Evolutionary conservation across 2,797 vertebrate species (phyloP), one percentile per base, ranked within the genome.

Genomic region (Manis crassicaudata): DNA sequence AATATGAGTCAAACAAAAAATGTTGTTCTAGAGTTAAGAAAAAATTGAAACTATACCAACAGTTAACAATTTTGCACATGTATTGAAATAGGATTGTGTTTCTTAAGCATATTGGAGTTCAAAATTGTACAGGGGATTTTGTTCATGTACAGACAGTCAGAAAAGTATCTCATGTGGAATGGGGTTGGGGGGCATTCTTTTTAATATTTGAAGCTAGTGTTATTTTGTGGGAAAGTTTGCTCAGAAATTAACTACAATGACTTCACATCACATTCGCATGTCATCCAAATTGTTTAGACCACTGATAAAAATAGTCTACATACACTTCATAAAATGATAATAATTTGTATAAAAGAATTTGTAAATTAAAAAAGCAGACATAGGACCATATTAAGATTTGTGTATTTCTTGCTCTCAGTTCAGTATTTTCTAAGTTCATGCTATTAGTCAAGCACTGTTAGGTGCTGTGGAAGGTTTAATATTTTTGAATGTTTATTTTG

Each of bases 401-500:
- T 8, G 27, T 11, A 67, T 50, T 62, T 82, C 50, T 25, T 27
- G 8, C 27, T 18, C 3, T 56, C 62, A 58, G 67, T 58, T 67
- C 77, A 86, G n/a, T 58, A 29, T 72, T 94, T 97, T 85, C 76
- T 29, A 62, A 46, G 16, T 86, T 54, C 11, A 10, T 46, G 60
- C 8, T 43, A 23, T 46, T 4, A 62, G 27, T 54, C 25, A 54
- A 77, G 23, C 46, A 91, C 16, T 80, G 27, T 50, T 32, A 77
- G 40, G 7, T 95, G 18, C 40, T 92, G 10, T 84, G 79, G 70
- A 85, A 94, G 14, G 72, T 82, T 83, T 95, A 40, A 21, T 40
- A 18, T 46, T 95, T 94, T 85, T 89, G 13, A 95, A 91, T 88
- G 43, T 79, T 76, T 81, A 14, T 73, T 88, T 85, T 86, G 76